Evolutionary conservation across 2,888 invertebrate species (phyloP).

Genomic region (Calliopum simillimum): DNA sequence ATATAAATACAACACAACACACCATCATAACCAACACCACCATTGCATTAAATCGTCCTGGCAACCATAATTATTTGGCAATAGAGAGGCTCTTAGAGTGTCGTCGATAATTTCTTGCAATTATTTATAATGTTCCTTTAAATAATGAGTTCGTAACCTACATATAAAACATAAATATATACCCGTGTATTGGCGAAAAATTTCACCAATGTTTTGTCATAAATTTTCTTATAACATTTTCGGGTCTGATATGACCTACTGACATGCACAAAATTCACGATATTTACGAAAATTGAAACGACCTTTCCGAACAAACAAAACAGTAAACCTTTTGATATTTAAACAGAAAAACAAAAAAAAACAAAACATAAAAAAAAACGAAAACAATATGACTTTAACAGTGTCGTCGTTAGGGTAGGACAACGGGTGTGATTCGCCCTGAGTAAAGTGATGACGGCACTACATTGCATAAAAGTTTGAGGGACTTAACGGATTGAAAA

Average conservation of each 20-base stretch:
- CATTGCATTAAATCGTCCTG: background rate
- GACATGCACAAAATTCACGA: constrained; percentile 21
- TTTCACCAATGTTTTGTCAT: constrained; percentile 9
- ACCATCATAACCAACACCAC: background rate
- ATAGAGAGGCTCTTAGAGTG: constrained; percentile 8
- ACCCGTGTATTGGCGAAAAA: background rate
- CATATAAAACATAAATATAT: too few relatives aligned
- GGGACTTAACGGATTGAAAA: too few relatives aligned
- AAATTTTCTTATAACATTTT: constrained; percentile 1
- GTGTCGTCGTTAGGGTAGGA: too few relatives aligned
- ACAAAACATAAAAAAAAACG: too few relatives aligned
- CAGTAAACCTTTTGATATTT: background rate
- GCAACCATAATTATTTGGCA: constrained; percentile 11
- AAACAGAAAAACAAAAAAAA: background rate
- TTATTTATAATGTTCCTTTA: constrained; percentile 18
- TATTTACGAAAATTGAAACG: background rate
- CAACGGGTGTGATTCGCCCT: too few relatives aligned
- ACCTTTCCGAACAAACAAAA: background rate
- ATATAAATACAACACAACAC: too few relatives aligned
- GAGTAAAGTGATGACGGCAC: too few relatives aligned
- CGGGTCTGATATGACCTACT: constrained; percentile 16
- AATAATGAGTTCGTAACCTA: background rate
- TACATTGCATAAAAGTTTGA: too few relatives aligned
- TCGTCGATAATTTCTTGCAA: constrained; percentile 26
- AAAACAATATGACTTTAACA: too few relatives aligned